Conservation (phyloP, 2,888 invertebrate species). For the Adineta ricciae region DNA sequence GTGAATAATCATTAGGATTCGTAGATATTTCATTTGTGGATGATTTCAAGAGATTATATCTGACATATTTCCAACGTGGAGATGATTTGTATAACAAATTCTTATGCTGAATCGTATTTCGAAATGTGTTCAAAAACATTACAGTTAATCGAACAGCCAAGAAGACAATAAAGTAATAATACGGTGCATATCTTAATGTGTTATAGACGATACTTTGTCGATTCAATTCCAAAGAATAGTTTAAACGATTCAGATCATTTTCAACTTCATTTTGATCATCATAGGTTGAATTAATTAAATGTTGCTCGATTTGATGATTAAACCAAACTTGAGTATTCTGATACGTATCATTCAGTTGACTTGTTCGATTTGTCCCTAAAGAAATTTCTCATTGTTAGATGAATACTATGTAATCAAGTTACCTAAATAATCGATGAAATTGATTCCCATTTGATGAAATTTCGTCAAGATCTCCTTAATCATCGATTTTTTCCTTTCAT, state of each 20-base stretch:
- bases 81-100: not conserved
- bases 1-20: not conserved
- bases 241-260: not conserved
- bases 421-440: not conserved
- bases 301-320: not conserved
- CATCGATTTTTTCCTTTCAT: not conserved
- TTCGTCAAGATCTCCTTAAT: not conserved
- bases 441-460: not conserved
- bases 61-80: conserved; percentile 21
- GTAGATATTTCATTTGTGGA: not conserved
- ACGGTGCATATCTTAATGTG: conserved; percentile 3
- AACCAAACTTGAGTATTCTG: not conserved
- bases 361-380: not conserved
- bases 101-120: not conserved
- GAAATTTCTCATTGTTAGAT: too few species aligned
- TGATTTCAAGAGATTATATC: not conserved
- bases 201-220: not conserved
- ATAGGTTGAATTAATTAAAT: not conserved
- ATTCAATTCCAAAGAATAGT: conserved; percentile 1
- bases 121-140: conserved; percentile 3
- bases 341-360: not conserved
- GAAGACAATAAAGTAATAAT: not conserved
- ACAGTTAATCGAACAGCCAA: not conserved
- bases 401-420: too few species aligned
- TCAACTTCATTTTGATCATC: not conserved